Evolutionary conservation across 2,797 vertebrate species (phyloP), one percentile per base, ranked within the genome.

Genomic region (Anguilla pacifica): DNA sequence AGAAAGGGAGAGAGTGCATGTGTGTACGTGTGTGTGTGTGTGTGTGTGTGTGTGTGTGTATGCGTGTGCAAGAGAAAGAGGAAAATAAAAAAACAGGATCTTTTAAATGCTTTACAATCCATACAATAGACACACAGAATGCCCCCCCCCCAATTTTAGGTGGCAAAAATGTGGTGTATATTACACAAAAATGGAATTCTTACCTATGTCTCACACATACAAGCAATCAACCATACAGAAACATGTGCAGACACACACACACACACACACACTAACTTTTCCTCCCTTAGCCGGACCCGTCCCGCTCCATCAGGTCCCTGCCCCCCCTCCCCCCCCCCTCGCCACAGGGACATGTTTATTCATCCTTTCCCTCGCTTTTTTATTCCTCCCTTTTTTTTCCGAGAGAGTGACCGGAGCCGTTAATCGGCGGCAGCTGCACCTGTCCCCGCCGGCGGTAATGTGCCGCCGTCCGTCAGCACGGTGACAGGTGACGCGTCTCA

Each of bases 371-470:
- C 51, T 43, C 77, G 5, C 19, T 64, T 25, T 46, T 67, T 67
- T n/a, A 67, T 67, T 49, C 85, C 22, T 72, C 43, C 19, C 46
- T 46, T 70, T 93, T 93, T 93, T 93, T 96, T 96, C 93, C 93
- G 85, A 94, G 92, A 92, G 94, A 93, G 90, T 95, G 94, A 93
- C 92, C 93, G 91, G 89, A 93, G 92, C 94, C 94, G 95, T 95
- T 95, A 95, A 95, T 96, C 94, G 95, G 95, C 92, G 86, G 90
- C 93, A 93, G 94, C 94, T 93, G 94, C 94, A 96, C 95, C 95
- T 96, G 95, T 96, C 94, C 94, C 94, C 94, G 93, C 91, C 92
- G 95, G 94, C 94, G 70, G 86, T 95, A 95, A 96, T 95, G 94
- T 94, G 91, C 92, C 85, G 19, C 91, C 93, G 95, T 96, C 94